Evolutionary conservation across 2,888 invertebrate genomes (phyloP), one percentile per base, ranked within the genome.

Genomic region (Lepidochitona cinerea): DNA sequence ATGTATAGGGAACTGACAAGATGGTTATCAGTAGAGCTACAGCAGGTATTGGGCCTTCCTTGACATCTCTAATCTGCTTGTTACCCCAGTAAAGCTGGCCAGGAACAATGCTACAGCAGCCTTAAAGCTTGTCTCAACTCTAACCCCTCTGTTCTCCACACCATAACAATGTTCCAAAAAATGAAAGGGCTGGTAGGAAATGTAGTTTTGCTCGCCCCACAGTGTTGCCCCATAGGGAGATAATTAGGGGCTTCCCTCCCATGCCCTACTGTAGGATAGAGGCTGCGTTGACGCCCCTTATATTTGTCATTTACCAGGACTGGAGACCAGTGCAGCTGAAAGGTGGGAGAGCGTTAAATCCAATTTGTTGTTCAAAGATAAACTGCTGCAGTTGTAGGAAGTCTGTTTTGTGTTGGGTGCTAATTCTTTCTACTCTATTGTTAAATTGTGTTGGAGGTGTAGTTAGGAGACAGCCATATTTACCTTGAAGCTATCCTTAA

Each of bases 51-150:
- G 18, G 26, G 23, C 26, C 14, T 14, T 14, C 14, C 29, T 29
- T 59, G 59, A 59, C 59, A 59, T 4, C 59, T 59, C 23, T 59
- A 59, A 59, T 59, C 59, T 59, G 59, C 29, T 59, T 59, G 59
- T 59, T 18, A 59, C 59, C 59, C 29, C 29, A 2, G 12, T 12
- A 29, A 23, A 59, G 59, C 23, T 29, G 18, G 59, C 59, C 26
- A 1, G 12, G 18, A 23, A 59, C 59, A 59, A 59, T 59, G 32
- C 23, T 29, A 26, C 59, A 59, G 59, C 59, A 23, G 59, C 32
- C 9, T 29, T 14, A 23, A 29, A 59, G 59, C 59, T 59, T 59
- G 59, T 59, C 12, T 14, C 5, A 18, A 59, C 12, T 59, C 59
- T 49, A 18, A n/a, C 49, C 23, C 29, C 59, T 32, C 59, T 59